Percentiles rank a stretch among this genome's conserved stretches.
Conservation (phyloP, 2,888 invertebrate species). For the Chloroclysta siterata region DNA sequence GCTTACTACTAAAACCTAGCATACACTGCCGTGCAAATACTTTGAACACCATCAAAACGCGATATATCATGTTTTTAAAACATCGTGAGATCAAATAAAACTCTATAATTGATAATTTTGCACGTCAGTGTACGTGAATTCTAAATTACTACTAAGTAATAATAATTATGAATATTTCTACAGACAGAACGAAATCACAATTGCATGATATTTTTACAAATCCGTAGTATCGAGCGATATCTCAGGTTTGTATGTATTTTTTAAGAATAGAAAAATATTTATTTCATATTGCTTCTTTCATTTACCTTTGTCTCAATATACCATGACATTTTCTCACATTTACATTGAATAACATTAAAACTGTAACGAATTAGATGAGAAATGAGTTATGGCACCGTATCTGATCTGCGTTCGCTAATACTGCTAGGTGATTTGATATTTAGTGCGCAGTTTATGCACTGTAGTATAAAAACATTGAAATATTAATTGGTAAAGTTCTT, state of each 20-base stretch:
- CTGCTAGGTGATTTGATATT: constrained; percentile 14
- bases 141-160: constrained; percentile 27
- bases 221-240: background rate
- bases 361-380: constrained; percentile 14
- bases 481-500: background rate
- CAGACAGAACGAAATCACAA: constrained; percentile 33
- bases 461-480: constrained; percentile 6
- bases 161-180: constrained; percentile 30
- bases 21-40: constrained; percentile 39
- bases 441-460: constrained; percentile 17
- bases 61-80: constrained; percentile 35
- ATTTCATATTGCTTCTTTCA: too few species aligned
- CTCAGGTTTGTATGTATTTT: too few species aligned
- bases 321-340: constrained; percentile 1
- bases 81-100: constrained; percentile 39
- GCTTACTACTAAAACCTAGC: constrained; percentile 22
- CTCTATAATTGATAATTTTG: constrained; percentile 30
- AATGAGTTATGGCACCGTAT: constrained; percentile 30
- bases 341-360: constrained; percentile 10
- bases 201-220: constrained; percentile 14
- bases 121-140: constrained; percentile 31
- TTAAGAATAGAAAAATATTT: too few species aligned
- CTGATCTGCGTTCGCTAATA: constrained; percentile 26
- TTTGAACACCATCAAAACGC: constrained; percentile 29
- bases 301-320: background rate